These are phyloP conservation scores for Ophion ellenae DNA, from an alignment of 2,888 invertebrate genomes.

Conservation along the genomic window DNA sequence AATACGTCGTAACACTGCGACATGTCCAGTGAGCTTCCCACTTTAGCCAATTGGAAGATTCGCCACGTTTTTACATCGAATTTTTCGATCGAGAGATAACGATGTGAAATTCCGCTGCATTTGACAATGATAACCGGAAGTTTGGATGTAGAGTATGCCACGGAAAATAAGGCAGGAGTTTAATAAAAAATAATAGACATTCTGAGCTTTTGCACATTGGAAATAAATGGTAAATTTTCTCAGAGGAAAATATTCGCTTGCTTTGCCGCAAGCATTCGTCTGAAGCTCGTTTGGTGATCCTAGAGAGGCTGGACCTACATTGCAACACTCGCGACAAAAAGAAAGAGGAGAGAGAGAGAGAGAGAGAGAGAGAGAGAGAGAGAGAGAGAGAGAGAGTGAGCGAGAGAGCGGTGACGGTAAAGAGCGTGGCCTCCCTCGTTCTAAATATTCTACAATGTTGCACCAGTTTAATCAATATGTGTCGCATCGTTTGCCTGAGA, in stretches of 20 bases:
- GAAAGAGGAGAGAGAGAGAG: not conserved
- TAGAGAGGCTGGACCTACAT: conserved; percentile 5
- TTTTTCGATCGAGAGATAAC: conserved; percentile 2
- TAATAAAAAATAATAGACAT: not conserved
- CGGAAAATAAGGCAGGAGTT: not conserved
- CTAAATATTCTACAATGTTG: conserved; percentile 54
- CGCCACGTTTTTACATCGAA: not conserved
- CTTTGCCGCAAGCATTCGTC: conserved; percentile 15
- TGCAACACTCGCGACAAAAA: conserved; percentile 4
- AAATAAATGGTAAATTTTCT: not conserved
- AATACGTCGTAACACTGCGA: conserved; percentile 39
- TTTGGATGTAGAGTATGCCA: not conserved
- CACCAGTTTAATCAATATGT: conserved; percentile 62
- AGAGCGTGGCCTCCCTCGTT: conserved; percentile 35
- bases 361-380: too few species aligned
- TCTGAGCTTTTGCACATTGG: not conserved
- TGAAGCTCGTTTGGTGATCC: conserved; percentile 35
- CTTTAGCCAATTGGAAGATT: conserved; percentile 54
- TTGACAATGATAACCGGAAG: not conserved
- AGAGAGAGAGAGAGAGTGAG: too few species aligned
- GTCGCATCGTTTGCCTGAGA: conserved; percentile 52
- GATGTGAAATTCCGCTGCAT: not conserved
- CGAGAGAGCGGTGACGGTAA: not conserved
- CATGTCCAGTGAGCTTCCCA: not conserved
- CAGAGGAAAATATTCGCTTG: not conserved